Evolutionary conservation across 2,888 invertebrate species (phyloP), one percentile per base, ranked within the genome.

Genomic region (Clusia tigrina): DNA sequence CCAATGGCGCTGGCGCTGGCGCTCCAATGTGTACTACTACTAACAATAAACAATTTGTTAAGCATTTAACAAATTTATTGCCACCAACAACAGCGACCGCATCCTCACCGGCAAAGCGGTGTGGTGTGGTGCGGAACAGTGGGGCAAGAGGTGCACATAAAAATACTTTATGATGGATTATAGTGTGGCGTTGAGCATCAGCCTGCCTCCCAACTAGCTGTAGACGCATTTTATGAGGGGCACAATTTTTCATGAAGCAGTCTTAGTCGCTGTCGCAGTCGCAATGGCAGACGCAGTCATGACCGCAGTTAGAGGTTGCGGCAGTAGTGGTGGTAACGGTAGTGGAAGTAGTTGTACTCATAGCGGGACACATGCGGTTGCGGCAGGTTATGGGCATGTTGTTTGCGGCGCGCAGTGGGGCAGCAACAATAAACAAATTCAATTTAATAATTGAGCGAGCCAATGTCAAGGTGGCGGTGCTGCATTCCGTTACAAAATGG

Each of bases 21-120:
- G 6, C 42, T 20, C 48, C 18, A 18, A 48, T 20, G 48, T 72
- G 77, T 78, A 78, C 69, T 71, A 78, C 74, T 67, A n/a, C n/a
- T n/a, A 67, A 26, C 71, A 74, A 78, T 76, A 75, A 78, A 75
- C 77, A 78, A 75, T 78, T 75, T 78, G 77, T 77, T 74, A 61
- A 67, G 74, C 76, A 74, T 79, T 78, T 77, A 79, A 79, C 78
- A 71, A 77, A 79, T 79, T 78, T 78, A 80, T 80, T 77, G 72
- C 79, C 74, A 66, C 64, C 74, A 75, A 67, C 64, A 67, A 71
- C 69, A 71, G 53, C 54, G 60, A 61, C 60, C 63, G 60, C 51
- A 37, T 20, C 52, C 63, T 56, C 55, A 72, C 58, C 17, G 6
- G 48, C 9, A n/a, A 48, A n/a, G 52, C 10, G 20, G 24, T 23